Evolutionary conservation across 1,140 invertebrate species (phyloP), one percentile per base, ranked within the genome.

Genomic region (Dryas iulia): DNA sequence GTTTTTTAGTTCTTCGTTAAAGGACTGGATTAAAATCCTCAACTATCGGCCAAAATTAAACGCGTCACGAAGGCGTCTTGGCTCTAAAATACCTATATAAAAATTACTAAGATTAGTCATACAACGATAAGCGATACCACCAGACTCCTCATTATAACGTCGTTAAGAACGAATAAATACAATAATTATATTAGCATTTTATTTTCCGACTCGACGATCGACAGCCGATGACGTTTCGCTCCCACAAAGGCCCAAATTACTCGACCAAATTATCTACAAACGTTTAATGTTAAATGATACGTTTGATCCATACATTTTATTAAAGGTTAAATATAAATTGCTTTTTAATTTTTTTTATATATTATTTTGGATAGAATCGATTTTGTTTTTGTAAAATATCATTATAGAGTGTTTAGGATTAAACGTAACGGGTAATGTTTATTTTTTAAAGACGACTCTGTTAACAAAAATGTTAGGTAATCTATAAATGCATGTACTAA

Each of bases 301-400:
- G 59, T 61, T 47, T 31, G 25, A 31, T 61, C 24, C 59, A 25
- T 61, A 52, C 39, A 25, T 61, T 61, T 61, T 61, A 61, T 47
- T 61, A 47, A 47, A 61, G 59, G 39, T 61, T 61, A 61, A 61
- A 61, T 47, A 61, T 7, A 47, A 61, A 61, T 61, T 61, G 35
- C 12, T 39, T 61, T 61, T 61, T 47, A 61, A 61, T 61, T 26
- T 61, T 61, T 61, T 61, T 23, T 10, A 21, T 47, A 47, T 21
- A 47, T n/a, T n/a, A 47, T 47, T 47, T 47, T 21, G 8, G 39
- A 8, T 10, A 18, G 39, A 47, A 21, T 47, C 39, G 39, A 47
- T 21, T 47, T 47, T 18, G 39, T 47, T 47, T 47, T 47, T 47
- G 39, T 47, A 6, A 47, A 47, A 47, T 47, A 47, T 18, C 39